Evolutionary conservation across 2,888 invertebrate species (phyloP).

Genomic region (Rhogogaster chlorosoma): DNA sequence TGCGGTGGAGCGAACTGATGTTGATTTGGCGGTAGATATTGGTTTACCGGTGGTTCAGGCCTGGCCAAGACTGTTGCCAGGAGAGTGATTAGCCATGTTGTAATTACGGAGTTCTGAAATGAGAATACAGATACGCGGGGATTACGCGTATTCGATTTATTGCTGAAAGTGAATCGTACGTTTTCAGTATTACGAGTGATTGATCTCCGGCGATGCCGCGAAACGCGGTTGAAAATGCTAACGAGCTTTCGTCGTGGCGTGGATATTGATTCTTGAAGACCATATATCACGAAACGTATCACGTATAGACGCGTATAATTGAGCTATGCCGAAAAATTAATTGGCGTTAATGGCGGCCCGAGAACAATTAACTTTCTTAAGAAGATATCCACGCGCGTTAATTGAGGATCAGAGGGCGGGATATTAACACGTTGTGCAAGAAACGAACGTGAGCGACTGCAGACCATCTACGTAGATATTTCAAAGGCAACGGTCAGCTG

Average conservation of each 20-base stretch:
- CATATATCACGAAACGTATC: conserved; percentile 10
- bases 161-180: neutral
- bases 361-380: conserved; percentile 32
- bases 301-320: conserved; percentile 1
- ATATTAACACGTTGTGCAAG: neutral
- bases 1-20: conserved; percentile 67
- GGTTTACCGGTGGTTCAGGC: conserved; percentile 71
- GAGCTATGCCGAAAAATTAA: neutral
- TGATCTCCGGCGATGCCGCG: neutral
- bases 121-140: neutral
- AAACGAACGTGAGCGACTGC: neutral
- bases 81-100: conserved; percentile 49
- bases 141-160: neutral
- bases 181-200: neutral
- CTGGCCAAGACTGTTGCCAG: conserved; percentile 61
- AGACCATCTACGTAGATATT: neutral
- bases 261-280: neutral
- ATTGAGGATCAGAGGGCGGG: neutral
- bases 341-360: neutral
- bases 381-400: neutral
- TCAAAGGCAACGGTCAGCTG: conserved; percentile 31
- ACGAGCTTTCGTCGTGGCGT: neutral
- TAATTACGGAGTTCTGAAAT: conserved; percentile 14
- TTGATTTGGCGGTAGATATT: conserved; percentile 71
- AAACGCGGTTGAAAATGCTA: neutral